These are phyloP conservation scores for Ceratitis capitata DNA, from an alignment of 1,140 invertebrate genomes.

Conservation along the genomic window DNA sequence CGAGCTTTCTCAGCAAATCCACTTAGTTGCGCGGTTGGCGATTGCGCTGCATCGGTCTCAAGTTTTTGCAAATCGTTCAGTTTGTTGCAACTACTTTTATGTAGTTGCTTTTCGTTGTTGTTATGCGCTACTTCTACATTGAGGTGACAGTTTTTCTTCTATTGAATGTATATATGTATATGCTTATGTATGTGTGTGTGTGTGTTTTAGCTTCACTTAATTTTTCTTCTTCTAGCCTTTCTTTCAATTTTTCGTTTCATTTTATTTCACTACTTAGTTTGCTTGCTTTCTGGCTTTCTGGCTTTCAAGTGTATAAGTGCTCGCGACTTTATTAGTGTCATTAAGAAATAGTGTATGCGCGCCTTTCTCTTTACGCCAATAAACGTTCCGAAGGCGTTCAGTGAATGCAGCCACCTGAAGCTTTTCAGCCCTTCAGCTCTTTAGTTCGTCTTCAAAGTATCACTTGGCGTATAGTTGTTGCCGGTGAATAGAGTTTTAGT, in stretches of 20 bases:
- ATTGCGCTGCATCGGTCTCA: conserved; percentile 6
- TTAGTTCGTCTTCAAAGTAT: not conserved
- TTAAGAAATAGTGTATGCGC: conserved; percentile 41
- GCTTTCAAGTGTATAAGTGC: no score
- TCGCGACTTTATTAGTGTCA: conserved; percentile 44
- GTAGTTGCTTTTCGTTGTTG: not conserved
- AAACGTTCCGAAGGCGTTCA: not conserved
- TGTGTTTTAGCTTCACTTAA: not conserved
- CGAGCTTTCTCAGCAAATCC: not conserved
- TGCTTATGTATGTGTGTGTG: no score
- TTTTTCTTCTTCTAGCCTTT: not conserved
- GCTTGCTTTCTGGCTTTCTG: not conserved
- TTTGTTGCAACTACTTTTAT: not conserved
- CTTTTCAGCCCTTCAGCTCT: not conserved
- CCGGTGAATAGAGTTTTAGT: not conserved
- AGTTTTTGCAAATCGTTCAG: not conserved
- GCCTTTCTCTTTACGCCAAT: not conserved
- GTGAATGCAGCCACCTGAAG: not conserved
- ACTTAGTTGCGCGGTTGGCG: not conserved
- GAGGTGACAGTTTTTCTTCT: no score
- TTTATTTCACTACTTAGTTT: not conserved
- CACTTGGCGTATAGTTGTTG: no score
- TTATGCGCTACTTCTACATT: not conserved
- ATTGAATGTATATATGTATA: no score
- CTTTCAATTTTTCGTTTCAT: not conserved